phyloP scores from a whole-genome alignment of 2,888 invertebrate species.

The Drosophila nr. perissopoda region DNA sequence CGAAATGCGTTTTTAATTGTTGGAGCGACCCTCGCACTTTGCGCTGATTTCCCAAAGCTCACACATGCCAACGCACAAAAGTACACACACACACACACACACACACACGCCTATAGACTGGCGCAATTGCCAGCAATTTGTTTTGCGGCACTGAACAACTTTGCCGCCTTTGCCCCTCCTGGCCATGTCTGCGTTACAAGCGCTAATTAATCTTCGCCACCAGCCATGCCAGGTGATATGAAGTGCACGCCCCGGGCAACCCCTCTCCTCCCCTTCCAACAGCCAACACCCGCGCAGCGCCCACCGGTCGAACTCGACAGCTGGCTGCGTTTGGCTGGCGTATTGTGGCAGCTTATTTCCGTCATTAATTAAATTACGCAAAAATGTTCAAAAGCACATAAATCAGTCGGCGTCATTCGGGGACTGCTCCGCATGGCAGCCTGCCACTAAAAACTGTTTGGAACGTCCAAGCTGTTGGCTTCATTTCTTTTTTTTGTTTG shows the following conservation, averaged over 20 bases:
- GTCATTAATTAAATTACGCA: constrained; percentile 82
- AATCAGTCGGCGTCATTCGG: constrained; percentile 76
- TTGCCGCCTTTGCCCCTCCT: constrained; percentile 12
- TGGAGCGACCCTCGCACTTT: constrained; percentile 61
- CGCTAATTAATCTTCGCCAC: constrained; percentile 74
- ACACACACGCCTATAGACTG: constrained; percentile 18
- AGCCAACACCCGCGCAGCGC: neutral
- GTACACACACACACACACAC: constrained; percentile 7
- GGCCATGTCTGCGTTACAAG: constrained; percentile 66
- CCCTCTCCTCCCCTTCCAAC: neutral
- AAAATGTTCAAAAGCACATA: constrained; percentile 81
- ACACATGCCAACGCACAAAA: constrained; percentile 13
- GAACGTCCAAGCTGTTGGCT: constrained; percentile 37
- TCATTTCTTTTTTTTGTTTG: neutral
- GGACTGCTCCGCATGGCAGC: constrained; percentile 23
- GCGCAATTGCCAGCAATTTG: constrained; percentile 74
- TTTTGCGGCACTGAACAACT: constrained; percentile 62
- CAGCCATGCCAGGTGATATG: constrained; percentile 64
- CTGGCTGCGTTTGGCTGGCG: constrained; percentile 45
- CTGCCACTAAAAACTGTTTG: constrained; percentile 45
- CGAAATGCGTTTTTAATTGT: constrained; percentile 64
- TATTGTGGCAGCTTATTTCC: constrained; percentile 69
- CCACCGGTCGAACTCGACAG: constrained; percentile 22
- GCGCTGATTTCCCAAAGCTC: constrained; percentile 69
- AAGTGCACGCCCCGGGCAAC: constrained; percentile 53